Conservation (phyloP, 2,113 vertebrate genomes). For the Dasyurus viverrinus region DNA sequence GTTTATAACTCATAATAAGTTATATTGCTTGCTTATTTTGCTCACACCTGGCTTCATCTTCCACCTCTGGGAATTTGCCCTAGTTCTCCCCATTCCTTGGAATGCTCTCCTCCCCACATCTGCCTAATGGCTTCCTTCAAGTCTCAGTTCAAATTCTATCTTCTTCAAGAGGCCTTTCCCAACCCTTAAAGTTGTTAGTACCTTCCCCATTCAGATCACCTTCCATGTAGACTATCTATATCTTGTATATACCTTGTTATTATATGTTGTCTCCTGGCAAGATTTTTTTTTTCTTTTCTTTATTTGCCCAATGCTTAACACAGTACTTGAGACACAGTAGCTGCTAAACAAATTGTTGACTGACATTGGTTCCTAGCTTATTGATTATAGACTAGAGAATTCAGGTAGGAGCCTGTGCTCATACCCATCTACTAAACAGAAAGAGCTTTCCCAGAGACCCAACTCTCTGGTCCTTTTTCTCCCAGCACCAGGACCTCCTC, state of each 20-base stretch:
- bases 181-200: neutral
- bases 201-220: neutral
- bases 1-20: neutral
- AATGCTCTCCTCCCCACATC: neutral
- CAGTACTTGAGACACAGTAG: neutral
- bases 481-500: neutral
- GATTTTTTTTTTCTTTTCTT: neutral
- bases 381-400: neutral
- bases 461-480: neutral
- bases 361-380: neutral
- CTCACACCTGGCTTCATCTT: neutral
- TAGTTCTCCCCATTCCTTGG: neutral
- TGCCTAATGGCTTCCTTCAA: neutral
- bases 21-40: neutral
- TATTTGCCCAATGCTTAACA: neutral
- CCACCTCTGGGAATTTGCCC: neutral
- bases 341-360: neutral
- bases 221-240: neutral
- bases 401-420: neutral
- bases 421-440: neutral
- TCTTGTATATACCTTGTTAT: neutral
- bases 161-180: neutral
- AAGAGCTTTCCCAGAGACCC: neutral
- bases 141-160: neutral
- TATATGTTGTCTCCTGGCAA: neutral